These are phyloP conservation scores for Diadema setosum DNA, from an alignment of 35 echinoderm and acorn worm genomes.

Conservation along the genomic window DNA sequence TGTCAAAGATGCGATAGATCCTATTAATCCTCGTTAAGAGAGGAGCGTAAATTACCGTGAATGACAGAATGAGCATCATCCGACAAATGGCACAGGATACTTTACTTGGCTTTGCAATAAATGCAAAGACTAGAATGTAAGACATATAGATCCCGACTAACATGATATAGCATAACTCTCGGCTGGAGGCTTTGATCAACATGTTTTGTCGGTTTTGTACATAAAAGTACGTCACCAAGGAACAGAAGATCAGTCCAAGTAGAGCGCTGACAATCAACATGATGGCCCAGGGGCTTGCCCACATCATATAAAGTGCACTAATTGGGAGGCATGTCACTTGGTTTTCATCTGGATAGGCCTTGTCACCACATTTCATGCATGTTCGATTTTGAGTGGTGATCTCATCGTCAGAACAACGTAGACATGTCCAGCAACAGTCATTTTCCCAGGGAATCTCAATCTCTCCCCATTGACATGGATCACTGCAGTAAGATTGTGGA, in stretches of 20 bases:
- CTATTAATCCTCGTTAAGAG: slow-evolving; percentile 60
- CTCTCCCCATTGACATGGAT: slow-evolving; percentile 24
- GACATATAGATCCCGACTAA: slow-evolving; percentile 61
- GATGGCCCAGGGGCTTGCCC: slow-evolving; percentile 7
- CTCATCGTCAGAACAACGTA: slow-evolving; percentile 18
- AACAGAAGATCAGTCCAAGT: background rate
- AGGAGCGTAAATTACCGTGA: slow-evolving; percentile 66
- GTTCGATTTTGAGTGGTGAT: slow-evolving; percentile 31
- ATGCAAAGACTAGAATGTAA: slow-evolving; percentile 23
- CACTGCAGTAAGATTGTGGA: slow-evolving; percentile 36
- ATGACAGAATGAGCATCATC: slow-evolving; percentile 43
- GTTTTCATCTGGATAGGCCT: background rate
- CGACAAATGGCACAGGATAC: slow-evolving; percentile 33
- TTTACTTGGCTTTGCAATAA: slow-evolving; percentile 25
- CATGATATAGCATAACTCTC: slow-evolving; percentile 81
- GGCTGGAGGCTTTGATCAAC: slow-evolving; percentile 83
- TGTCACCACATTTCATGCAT: slow-evolving; percentile 3
- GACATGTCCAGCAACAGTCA: slow-evolving; percentile 73
- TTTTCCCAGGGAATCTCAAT: slow-evolving; percentile 12
- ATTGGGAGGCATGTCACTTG: background rate
- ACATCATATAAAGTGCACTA: background rate
- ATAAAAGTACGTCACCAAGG: slow-evolving; percentile 2
- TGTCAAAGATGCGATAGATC: slow-evolving; percentile 77
- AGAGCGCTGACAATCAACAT: background rate
- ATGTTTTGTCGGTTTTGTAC: slow-evolving; percentile 13